phyloP scores from a whole-genome alignment of 2,797 vertebrate species.

The Perodicticus potto region DNA sequence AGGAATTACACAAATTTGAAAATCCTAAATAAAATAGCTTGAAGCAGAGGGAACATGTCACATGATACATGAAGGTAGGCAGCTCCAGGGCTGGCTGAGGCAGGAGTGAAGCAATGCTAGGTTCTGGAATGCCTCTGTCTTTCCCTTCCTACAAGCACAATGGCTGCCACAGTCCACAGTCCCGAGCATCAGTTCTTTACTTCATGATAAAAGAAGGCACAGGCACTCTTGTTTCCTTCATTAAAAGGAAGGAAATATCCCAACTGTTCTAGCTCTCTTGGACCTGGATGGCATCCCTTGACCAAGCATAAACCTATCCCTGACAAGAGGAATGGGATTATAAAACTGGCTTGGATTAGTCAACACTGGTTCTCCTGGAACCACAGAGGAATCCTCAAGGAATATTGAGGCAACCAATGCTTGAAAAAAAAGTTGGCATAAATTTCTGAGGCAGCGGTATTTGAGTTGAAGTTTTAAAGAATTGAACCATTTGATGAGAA shows the following conservation, averaged over 20 bases:
- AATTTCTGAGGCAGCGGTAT: neutral
- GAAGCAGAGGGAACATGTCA: neutral
- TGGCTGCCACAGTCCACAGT: fast-evolving
- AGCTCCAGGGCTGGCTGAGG: neutral
- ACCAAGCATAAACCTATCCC: neutral
- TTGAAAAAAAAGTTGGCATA: neutral
- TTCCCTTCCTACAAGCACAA: neutral
- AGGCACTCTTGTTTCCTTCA: neutral
- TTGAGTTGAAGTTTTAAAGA: neutral
- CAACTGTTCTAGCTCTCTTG: neutral
- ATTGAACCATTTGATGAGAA: neutral
- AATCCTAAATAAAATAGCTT: neutral
- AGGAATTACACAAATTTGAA: neutral
- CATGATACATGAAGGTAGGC: neutral
- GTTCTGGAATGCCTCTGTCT: neutral
- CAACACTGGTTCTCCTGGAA: neutral
- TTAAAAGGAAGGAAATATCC: neutral
- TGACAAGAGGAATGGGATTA: neutral
- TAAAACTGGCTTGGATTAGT: neutral
- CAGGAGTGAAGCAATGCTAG: neutral
- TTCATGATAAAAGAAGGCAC: neutral
- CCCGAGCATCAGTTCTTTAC: neutral
- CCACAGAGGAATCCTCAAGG: neutral
- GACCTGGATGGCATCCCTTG: neutral
- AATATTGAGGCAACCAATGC: neutral